Conservation (phyloP, 2,113 vertebrate species). For the Rhynchopsitta pachyrhyncha region DNA sequence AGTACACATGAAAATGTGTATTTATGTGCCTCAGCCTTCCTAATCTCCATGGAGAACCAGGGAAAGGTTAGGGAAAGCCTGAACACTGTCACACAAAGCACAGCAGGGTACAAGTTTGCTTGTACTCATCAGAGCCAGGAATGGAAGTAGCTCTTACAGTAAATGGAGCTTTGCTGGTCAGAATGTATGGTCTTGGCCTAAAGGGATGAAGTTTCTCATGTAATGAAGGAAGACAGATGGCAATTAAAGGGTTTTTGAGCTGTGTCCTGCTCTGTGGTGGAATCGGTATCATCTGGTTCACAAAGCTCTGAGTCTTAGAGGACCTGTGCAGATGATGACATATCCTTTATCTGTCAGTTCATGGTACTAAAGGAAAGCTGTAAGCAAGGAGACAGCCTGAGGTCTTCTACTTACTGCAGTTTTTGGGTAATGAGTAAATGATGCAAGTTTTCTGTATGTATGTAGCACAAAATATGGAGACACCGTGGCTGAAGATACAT, state of each 20-base stretch:
- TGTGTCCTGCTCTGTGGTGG: background rate
- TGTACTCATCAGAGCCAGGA: background rate
- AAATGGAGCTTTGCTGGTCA: background rate
- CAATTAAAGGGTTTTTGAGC: background rate
- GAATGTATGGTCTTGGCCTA: background rate
- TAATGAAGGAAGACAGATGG: background rate
- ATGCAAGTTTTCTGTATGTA: background rate
- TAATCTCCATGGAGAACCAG: background rate
- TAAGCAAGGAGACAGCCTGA: background rate
- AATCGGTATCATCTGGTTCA: background rate
- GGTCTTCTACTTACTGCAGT: background rate
- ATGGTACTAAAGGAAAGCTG: background rate
- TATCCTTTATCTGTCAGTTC: background rate
- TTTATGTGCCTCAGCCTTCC: background rate
- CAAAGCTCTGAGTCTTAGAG: background rate
- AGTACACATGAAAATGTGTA: background rate
- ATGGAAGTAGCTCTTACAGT: background rate
- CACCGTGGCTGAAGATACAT: fast-evolving
- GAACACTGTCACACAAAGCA: background rate
- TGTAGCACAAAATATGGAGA: background rate
- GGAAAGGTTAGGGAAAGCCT: background rate
- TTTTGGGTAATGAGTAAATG: background rate
- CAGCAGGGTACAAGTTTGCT: no score
- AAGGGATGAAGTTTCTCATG: background rate
- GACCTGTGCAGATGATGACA: background rate